Percentiles rank a stretch among this genome's conserved stretches.
These are phyloP conservation scores for Corythornis vintsioides DNA, from an alignment of 2,113 vertebrate genomes.

Conservation along the genomic window DNA sequence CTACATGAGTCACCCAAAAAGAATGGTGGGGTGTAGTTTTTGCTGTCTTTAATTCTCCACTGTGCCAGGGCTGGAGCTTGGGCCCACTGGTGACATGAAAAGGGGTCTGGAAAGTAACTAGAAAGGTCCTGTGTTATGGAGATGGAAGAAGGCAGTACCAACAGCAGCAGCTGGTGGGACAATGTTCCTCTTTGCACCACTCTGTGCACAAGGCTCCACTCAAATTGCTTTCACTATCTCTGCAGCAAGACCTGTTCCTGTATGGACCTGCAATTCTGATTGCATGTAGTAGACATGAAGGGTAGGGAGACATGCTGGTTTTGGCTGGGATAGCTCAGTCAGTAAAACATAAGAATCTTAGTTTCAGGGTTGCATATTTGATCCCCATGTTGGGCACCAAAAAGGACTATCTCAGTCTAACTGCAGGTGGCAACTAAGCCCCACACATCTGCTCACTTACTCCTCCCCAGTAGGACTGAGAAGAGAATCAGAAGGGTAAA, in stretches of 20 bases:
- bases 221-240: not conserved
- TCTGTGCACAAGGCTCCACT: not conserved
- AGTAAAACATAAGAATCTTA: not conserved
- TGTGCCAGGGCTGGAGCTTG: not conserved
- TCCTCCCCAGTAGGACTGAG: not conserved
- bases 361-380: not conserved
- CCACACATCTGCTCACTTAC: not conserved
- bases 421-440: not conserved
- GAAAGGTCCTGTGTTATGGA: not conserved
- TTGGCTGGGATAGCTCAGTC: not conserved
- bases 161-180: not conserved
- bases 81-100: not conserved
- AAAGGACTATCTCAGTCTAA: not conserved
- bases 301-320: not conserved
- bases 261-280: not conserved
- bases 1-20: rapidly evolving
- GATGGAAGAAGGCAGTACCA: not conserved
- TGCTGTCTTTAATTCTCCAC: not conserved
- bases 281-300: not conserved
- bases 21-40: not conserved
- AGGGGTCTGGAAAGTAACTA: not conserved
- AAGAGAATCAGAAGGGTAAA: too few species aligned
- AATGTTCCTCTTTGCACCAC: not conserved
- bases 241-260: not conserved
- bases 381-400: not conserved